A percentile compares a stretch with the other conserved stretches of the same genome.
Conservation (phyloP, 2,113 vertebrate species). For the Prinia subflava region DNA sequence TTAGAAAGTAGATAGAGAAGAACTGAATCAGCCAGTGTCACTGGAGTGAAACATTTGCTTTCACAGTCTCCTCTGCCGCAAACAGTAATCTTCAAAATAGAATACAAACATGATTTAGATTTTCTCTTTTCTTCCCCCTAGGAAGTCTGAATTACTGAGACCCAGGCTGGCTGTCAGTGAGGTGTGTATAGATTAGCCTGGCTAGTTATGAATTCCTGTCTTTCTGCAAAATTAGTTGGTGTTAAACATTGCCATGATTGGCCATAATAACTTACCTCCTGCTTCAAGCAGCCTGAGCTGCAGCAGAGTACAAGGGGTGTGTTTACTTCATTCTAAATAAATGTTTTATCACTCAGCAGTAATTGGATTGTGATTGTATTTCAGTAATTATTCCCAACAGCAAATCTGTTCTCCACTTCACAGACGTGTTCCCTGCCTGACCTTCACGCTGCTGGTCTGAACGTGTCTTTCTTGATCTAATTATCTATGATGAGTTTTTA, state of each 20-base stretch:
- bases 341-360: slow-evolving; percentile 41
- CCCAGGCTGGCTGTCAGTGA: background rate
- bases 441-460: slow-evolving; percentile 23
- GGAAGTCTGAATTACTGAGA: background rate
- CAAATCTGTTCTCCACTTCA: background rate
- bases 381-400: slow-evolving; percentile 45
- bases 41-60: background rate
- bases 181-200: background rate
- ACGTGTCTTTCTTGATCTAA: slow-evolving; percentile 17
- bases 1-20: background rate
- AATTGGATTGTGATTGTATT: slow-evolving; percentile 48
- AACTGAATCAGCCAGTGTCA: background rate
- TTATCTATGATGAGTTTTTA: background rate
- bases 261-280: background rate
- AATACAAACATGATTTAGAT: background rate
- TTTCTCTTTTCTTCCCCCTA: background rate
- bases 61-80: background rate
- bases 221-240: background rate
- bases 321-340: slow-evolving; percentile 31
- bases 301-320: background rate
- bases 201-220: background rate
- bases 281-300: background rate
- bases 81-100: background rate
- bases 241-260: background rate
- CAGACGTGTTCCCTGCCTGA: background rate